Evolutionary conservation across 2,113 vertebrate genomes (phyloP), one percentile per base, ranked within the genome.

Genomic region (Syngnathus typhle): DNA sequence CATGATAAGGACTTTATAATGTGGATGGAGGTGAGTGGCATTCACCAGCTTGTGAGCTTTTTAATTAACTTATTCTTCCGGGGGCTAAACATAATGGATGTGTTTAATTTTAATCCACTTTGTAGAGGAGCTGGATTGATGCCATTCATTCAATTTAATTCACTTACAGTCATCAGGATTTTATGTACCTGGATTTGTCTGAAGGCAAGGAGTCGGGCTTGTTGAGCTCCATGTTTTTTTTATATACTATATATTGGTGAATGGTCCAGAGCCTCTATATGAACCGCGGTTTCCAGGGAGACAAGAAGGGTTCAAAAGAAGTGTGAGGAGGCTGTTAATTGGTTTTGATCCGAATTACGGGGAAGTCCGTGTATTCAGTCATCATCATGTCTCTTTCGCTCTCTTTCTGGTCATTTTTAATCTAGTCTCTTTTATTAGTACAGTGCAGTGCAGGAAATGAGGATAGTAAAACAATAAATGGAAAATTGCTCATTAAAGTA

Each of bases 31-130:
- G 18, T 46, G 61, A 49, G 62, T 69, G 55, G 59, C n/a, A 27
- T 60, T 64, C 52, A 79, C 62, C 21, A 8, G 62, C 75, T 59
- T 46, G 32, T 37, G 76, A 54, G 58, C 63, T 72, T 83, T 86
- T 87, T 84, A 81, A 89, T 89, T 68, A 32, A 89, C 88, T 69
- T 78, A 76, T 78, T 67, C 55, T 72, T 77, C 72, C 81, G 38
- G 77, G 54, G 44, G 5, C 54, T 72, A 41, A 80, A 66, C 49
- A 18, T 82, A 79, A 86, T 81, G 71, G 72, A 87, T 79, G 78
- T 23, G 66, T 75, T 43, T 59, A 66, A 69, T 37, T 82, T 84
- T 84, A 84, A 89, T 88, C 76, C 71, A 83, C 74, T 83, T 80
- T 81, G 64, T 65, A 76, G 72, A 71, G 63, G 69, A 67, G 70